Percentiles rank a stretch among this genome's conserved stretches.
phyloP scores from a whole-genome alignment of 2,113 vertebrate genomes.

The Lamprologus speciosus region DNA sequence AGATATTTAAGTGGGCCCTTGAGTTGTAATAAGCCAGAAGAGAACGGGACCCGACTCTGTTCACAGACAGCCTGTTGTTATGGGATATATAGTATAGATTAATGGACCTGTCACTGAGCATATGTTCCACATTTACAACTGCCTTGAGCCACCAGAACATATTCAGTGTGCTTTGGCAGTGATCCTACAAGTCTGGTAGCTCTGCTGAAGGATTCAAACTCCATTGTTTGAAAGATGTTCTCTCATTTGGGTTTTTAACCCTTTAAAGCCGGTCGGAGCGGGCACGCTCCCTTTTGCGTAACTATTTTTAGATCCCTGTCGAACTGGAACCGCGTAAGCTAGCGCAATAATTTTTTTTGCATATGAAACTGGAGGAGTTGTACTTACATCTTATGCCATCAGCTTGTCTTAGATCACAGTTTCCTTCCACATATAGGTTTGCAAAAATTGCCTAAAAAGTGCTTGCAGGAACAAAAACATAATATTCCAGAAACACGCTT shows the following conservation, averaged over 20 bases:
- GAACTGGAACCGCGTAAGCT: no score
- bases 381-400: no score
- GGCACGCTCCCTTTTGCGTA: no score
- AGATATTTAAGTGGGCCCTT: slow-evolving; percentile 14
- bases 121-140: not conserved
- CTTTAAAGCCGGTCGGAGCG: no score
- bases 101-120: slow-evolving; percentile 22
- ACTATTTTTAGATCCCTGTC: no score
- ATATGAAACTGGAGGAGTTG: no score
- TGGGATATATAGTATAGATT: slow-evolving; percentile 9
- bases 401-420: no score
- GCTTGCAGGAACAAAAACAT: no score
- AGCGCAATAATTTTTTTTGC: no score
- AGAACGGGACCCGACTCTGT: not conserved
- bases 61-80: not conserved
- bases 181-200: not conserved
- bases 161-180: not conserved
- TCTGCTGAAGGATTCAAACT: not conserved
- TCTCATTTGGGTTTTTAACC: not conserved
- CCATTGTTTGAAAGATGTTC: not conserved
- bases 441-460: no score
- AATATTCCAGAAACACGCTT: no score
- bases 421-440: no score
- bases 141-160: not conserved
- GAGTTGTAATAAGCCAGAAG: slow-evolving; percentile 34